phyloP scores from a whole-genome alignment of 2,113 vertebrate species.

The Phrynosoma blainvillii region DNA sequence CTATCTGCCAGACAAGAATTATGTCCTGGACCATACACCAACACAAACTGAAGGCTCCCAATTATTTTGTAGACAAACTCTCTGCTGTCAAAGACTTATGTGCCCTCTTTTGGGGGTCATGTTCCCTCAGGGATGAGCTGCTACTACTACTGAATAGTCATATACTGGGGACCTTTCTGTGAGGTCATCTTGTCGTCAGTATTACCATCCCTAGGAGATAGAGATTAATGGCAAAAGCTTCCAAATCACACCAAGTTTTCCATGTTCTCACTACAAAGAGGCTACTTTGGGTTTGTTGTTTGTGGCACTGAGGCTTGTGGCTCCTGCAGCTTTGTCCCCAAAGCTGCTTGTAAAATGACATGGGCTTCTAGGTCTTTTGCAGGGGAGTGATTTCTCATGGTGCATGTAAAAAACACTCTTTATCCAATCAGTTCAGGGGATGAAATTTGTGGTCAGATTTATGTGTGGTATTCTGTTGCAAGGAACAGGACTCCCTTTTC shows the following conservation, averaged over 20 bases:
- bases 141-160: conserved; percentile 14
- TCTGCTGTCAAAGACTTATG: neutral
- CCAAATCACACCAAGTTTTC: neutral
- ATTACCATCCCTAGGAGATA: conserved; percentile 11
- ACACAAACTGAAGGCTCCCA: neutral
- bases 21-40: neutral
- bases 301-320: neutral
- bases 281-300: neutral
- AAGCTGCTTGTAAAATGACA: neutral
- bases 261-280: neutral
- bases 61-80: neutral
- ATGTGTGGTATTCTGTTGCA: neutral
- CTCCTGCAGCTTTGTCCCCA: neutral
- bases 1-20: neutral
- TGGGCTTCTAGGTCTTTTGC: neutral
- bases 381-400: neutral
- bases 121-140: conserved; percentile 18
- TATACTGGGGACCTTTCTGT: conserved; percentile 29
- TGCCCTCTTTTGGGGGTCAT: neutral
- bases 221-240: neutral
- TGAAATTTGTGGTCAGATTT: neutral
- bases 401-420: neutral
- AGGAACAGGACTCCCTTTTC: neutral
- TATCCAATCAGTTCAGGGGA: neutral
- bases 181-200: neutral